Conservation (phyloP, 2,888 invertebrate species). For the Caenorhabditis panamensis region DNA sequence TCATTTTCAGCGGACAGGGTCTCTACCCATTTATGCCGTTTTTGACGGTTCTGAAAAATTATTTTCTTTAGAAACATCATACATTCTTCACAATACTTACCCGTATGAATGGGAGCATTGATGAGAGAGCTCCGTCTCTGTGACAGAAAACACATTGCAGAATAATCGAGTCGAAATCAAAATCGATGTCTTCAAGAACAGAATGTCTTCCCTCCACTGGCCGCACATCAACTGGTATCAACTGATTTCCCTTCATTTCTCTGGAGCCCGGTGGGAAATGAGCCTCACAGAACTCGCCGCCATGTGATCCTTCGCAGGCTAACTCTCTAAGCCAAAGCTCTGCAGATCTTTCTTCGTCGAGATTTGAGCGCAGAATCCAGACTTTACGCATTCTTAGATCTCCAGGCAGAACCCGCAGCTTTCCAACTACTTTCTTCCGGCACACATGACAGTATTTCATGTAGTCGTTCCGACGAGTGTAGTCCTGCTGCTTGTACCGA, state of each 20-base stretch:
- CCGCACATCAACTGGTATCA: constrained; percentile 34
- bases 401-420: constrained; percentile 66
- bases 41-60: constrained; percentile 51
- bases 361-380: constrained; percentile 67
- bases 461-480: constrained; percentile 63
- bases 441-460: constrained; percentile 70
- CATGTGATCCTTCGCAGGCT: constrained; percentile 65
- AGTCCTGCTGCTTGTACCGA: constrained; percentile 61
- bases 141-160: constrained; percentile 65
- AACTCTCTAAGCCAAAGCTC: constrained; percentile 66
- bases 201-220: constrained; percentile 61
- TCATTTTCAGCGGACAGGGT: constrained; percentile 39
- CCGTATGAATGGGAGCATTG: constrained; percentile 65
- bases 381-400: constrained; percentile 66
- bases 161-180: constrained; percentile 63
- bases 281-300: constrained; percentile 64
- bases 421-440: constrained; percentile 63
- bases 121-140: constrained; percentile 34
- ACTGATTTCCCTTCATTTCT: constrained; percentile 61
- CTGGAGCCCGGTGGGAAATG: constrained; percentile 64
- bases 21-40: constrained; percentile 53
- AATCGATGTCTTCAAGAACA: constrained; percentile 62
- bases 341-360: constrained; percentile 66
- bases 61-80: neutral
- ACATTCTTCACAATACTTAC: constrained; percentile 9